These are phyloP conservation scores for Beaufortia kweichowensis DNA, from an alignment of 2,113 vertebrate species.

Conservation along the genomic window DNA sequence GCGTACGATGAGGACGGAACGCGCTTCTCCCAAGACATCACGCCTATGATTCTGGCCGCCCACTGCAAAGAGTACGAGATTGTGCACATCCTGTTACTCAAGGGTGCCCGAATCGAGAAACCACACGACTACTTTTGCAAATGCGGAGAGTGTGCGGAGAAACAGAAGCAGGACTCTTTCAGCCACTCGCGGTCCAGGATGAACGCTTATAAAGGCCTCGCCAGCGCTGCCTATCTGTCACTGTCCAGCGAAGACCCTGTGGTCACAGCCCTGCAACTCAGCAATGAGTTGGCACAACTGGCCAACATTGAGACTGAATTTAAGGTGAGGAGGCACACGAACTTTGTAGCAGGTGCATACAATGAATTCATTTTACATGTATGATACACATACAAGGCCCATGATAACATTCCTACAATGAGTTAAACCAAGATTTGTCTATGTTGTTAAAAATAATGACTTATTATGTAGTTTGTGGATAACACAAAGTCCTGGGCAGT, in stretches of 20 bases:
- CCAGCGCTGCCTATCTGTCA: slow-evolving; percentile 85
- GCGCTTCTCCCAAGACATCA: slow-evolving; percentile 58
- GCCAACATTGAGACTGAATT: slow-evolving; percentile 91
- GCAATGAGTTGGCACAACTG: slow-evolving; percentile 84
- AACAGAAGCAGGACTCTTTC: slow-evolving; percentile 83
- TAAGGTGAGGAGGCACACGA: slow-evolving; percentile 73
- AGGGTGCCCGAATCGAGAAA: slow-evolving; percentile 84
- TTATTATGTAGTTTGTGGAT: slow-evolving; percentile 14
- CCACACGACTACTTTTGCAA: slow-evolving; percentile 89
- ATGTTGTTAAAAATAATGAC: too few species aligned
- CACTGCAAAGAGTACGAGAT: slow-evolving; percentile 61
- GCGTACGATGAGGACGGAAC: slow-evolving; percentile 89
- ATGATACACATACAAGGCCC: too few species aligned
- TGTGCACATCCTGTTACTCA: slow-evolving; percentile 80
- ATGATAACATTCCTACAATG: neutral
- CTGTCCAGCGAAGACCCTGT: slow-evolving; percentile 84
- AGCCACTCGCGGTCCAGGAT: slow-evolving; percentile 86
- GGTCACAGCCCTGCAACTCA: slow-evolving; percentile 78
- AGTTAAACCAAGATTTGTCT: slow-evolving; percentile 27
- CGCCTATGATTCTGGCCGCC: slow-evolving; percentile 57
- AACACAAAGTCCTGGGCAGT: neutral
- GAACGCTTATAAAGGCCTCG: slow-evolving; percentile 86
- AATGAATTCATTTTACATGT: too few species aligned
- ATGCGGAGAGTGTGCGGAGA: slow-evolving; percentile 80
- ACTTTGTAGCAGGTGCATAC: neutral